Percentiles rank a stretch among this genome's conserved stretches.
Evolutionary conservation across 2,888 invertebrate species (phyloP).

Genomic region (Agrotis ipsilon): DNA sequence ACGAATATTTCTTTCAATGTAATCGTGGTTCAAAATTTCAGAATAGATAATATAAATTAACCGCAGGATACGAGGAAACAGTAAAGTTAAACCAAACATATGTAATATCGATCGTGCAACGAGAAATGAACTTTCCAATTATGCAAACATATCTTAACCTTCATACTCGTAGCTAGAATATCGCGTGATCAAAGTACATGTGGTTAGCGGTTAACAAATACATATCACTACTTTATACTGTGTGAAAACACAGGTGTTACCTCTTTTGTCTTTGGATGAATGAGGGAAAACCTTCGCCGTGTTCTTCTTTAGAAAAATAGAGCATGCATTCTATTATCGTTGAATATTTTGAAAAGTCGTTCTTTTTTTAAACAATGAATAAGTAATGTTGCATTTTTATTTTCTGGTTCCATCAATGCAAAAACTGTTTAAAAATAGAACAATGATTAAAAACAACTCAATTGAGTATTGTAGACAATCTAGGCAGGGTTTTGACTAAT

Average conservation of each 20-base stretch:
- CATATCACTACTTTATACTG: conserved; percentile 12
- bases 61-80: conserved; percentile 4
- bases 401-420: too few species aligned
- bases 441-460: not conserved
- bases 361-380: conserved; percentile 9
- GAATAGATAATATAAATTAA: too few species aligned
- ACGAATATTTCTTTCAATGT: not conserved
- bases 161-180: conserved; percentile 35
- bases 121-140: conserved; percentile 48
- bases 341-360: conserved; percentile 5
- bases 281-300: conserved; percentile 18
- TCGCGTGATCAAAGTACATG: conserved; percentile 44
- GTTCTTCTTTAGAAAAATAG: conserved; percentile 35
- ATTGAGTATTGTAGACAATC: not conserved
- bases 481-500: too few species aligned
- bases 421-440: not conserved
- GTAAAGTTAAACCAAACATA: conserved; percentile 25
- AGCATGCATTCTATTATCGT: not conserved
- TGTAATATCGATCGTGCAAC: conserved; percentile 26
- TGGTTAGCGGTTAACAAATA: conserved; percentile 10
- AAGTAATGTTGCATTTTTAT: not conserved
- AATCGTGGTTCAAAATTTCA: not conserved
- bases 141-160: conserved; percentile 50
- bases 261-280: conserved; percentile 36
- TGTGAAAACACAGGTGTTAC: conserved; percentile 49